Conservation (phyloP, 2,888 invertebrate species). For the Ischnura elegans region DNA sequence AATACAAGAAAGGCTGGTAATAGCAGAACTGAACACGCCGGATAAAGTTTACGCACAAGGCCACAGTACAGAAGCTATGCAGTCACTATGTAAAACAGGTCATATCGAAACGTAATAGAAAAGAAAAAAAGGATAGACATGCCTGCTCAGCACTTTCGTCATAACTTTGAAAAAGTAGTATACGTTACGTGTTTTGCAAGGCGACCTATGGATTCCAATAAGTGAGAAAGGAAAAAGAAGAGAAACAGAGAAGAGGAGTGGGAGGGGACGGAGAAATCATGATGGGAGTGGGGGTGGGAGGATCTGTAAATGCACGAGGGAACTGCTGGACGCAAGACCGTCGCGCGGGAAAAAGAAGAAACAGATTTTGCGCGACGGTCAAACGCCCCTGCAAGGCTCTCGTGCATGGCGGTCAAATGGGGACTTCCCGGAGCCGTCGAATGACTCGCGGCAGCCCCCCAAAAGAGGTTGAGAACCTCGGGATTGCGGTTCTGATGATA, state of each 20-base stretch:
- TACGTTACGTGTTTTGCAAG: constrained; percentile 65
- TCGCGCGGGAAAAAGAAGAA: constrained; percentile 13
- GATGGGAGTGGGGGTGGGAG: not conserved
- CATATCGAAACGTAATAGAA: not conserved
- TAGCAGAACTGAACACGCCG: not conserved
- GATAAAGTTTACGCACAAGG: not conserved
- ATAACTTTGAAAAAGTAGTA: constrained; percentile 51
- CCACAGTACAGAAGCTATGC: not conserved
- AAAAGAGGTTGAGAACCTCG: not conserved
- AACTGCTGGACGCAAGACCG: constrained; percentile 54
- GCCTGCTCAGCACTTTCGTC: constrained; percentile 23
- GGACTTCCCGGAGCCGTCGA: not conserved
- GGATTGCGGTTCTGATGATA: not conserved
- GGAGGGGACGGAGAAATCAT: not conserved
- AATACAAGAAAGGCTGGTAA: not conserved
- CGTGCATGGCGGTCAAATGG: constrained; percentile 10
- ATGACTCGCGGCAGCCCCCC: not conserved
- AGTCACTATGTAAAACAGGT: not conserved
- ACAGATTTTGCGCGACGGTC: constrained; percentile 18
- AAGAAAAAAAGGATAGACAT: not conserved
- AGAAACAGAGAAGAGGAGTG: not conserved
- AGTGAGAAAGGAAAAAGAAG: constrained; percentile 11
- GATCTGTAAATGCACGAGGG: constrained; percentile 18
- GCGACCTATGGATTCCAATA: constrained; percentile 43
- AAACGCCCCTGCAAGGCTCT: constrained; percentile 52